phyloP scores from a whole-genome alignment of 2,888 invertebrate species.

The Trilocha varians region DNA sequence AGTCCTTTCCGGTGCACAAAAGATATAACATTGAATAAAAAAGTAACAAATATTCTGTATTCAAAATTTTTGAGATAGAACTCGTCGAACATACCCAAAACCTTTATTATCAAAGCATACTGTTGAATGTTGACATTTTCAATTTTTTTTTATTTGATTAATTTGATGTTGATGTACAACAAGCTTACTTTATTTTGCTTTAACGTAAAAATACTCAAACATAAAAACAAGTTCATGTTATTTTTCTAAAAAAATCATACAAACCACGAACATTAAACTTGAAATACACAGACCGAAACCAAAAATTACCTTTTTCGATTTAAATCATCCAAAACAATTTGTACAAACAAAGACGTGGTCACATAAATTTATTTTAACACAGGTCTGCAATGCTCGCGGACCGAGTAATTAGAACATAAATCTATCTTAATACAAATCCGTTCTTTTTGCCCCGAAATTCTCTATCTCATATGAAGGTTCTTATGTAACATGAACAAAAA shows the following conservation, averaged over 20 bases:
- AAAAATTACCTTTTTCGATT: conserved; percentile 12
- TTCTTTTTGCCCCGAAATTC: conserved; percentile 44
- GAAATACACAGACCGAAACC: neutral
- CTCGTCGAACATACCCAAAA: too few species aligned
- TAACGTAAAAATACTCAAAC: too few species aligned
- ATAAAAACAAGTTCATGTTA: too few species aligned
- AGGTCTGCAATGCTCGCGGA: conserved; percentile 39
- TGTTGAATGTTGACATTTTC: too few species aligned
- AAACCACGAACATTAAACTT: neutral
- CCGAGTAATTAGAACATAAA: conserved; percentile 64
- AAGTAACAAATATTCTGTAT: too few species aligned
- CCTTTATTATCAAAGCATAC: too few species aligned
- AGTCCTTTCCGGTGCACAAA: neutral
- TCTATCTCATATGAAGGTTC: conserved; percentile 19
- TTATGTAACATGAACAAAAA: conserved; percentile 3
- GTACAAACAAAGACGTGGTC: conserved; percentile 49
- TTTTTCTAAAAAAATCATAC: neutral
- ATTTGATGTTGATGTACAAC: too few species aligned
- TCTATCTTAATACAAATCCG: conserved; percentile 55
- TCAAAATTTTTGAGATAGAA: too few species aligned
- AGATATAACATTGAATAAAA: neutral
- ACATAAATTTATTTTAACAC: conserved; percentile 56
- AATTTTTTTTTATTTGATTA: too few species aligned
- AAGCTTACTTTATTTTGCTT: too few species aligned
- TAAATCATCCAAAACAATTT: conserved; percentile 53